Base-by-base conservation (phyloP, 2,888 invertebrate genomes). In the Eilema griseolum region DNA sequence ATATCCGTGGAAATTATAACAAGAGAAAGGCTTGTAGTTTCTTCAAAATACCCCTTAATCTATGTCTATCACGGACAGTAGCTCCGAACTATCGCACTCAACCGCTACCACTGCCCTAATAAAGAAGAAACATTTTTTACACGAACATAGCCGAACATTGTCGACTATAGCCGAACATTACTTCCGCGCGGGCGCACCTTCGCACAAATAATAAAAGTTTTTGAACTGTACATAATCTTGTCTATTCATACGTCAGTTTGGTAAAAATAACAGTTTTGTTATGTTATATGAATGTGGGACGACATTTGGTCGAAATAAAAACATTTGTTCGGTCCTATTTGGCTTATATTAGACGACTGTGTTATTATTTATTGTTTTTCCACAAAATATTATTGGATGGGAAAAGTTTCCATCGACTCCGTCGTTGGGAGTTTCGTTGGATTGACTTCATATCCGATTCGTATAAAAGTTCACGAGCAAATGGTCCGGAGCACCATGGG, bases 81-180 rank as follows among this genome's bases (percentile, higher is more conserved):
- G 81, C 80, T 82, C 80, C 74, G 71, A 81, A 81, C 81, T 81
- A 81, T 82, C 82, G 81, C 82, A 80, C 81, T 81, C 76, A 65
- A 81, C 81, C 80, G 82, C 71, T 66, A 69, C 80, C 77, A 71
- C 74, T 76, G 69, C 78, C 71, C 76, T 73, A 78, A 80, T 81
- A 82, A 80, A 80, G 82, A 71, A 80, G 61, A 73, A 78, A 78
- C 80, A 80, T 81, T 82, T 81, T 81, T 81, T 82, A 80, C 77
- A 80, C 80, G 80, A 73, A 66, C 77, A 65, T 59, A 59, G 72
- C 70, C 81, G 79, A 79, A 77, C 81, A 81, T 81, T 73, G 78
- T 61, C 82, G 74, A 81, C 71, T 66, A 70, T 65, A 65, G 65
- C 70, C 73, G 73, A 73, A 23, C 70, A 70, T 73, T 70, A 82